Conservation (phyloP, 2,113 vertebrate species). For the Pungitius pungitius region DNA sequence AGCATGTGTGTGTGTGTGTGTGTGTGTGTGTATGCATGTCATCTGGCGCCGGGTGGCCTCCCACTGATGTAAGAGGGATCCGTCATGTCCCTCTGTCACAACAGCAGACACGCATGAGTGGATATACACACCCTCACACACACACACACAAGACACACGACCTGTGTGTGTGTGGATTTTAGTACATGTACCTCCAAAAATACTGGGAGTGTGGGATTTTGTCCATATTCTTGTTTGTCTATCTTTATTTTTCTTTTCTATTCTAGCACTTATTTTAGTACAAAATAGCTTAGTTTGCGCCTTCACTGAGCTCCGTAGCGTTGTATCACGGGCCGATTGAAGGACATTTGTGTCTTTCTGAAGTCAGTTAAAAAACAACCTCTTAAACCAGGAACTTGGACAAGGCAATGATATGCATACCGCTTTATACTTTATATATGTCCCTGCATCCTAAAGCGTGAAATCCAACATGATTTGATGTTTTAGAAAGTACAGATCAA, state of each 20-base stretch:
- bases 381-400: neutral
- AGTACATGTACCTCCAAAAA: neutral
- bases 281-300: too few species aligned
- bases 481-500: constrained; percentile 10
- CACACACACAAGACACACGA: constrained; percentile 6
- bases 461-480: neutral
- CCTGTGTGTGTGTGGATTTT: neutral
- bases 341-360: neutral
- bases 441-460: neutral
- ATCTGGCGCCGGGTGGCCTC: constrained; percentile 63
- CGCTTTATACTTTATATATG: neutral
- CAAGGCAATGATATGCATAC: neutral
- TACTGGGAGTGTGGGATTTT: neutral
- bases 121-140: constrained; percentile 22
- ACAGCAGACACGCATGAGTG: constrained; percentile 64
- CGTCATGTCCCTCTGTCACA: constrained; percentile 73
- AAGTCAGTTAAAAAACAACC: neutral
- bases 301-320: neutral
- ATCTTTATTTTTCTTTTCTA: neutral
- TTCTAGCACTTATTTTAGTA: neutral
- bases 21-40: constrained; percentile 38
- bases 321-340: neutral
- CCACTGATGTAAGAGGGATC: constrained; percentile 64
- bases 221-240: neutral
- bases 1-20: constrained; percentile 5